phyloP scores from a whole-genome alignment of 37 sponge, comb jelly and placozoan genomes.

The Tethya wilhelma region DNA sequence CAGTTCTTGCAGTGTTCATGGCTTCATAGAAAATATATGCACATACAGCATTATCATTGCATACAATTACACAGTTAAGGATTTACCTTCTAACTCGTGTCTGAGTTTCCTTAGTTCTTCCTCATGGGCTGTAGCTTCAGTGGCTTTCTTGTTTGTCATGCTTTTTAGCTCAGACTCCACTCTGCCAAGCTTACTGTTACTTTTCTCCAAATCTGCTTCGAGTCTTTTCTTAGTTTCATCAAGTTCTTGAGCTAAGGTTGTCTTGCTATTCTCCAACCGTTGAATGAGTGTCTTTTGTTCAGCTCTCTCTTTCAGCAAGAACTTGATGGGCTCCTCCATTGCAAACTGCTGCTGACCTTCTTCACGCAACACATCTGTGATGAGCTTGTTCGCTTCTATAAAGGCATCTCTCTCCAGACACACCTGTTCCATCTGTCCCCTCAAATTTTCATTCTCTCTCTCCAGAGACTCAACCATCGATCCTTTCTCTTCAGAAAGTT shows the following conservation, averaged over 20 bases:
- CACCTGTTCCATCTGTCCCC: constrained; percentile 7
- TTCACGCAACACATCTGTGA: constrained; percentile 16
- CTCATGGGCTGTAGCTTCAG: background rate
- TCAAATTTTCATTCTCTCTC: constrained; percentile 33
- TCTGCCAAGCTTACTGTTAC: background rate
- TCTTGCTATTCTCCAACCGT: background rate
- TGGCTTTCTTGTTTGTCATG: background rate
- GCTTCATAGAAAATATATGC: background rate
- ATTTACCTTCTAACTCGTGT: constrained; percentile 17
- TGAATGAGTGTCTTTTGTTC: background rate
- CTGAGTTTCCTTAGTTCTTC: background rate
- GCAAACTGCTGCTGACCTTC: constrained; percentile 28
- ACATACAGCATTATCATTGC: background rate
- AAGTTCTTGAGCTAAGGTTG: background rate
- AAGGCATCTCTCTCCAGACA: constrained; percentile 38
- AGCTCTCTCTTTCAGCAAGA: constrained; percentile 5
- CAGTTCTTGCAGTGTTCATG: background rate
- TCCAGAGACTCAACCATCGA: constrained; percentile 12
- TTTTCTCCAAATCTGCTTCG: background rate
- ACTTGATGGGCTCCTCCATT: constrained; percentile 11
- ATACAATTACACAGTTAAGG: background rate
- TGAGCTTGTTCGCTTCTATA: constrained; percentile 23
- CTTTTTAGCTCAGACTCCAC: background rate
- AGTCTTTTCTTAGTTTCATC: background rate
- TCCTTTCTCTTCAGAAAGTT: constrained; percentile 37